phyloP scores from a whole-genome alignment of 2,113 vertebrate species.

The Corythaeola cristata region DNA sequence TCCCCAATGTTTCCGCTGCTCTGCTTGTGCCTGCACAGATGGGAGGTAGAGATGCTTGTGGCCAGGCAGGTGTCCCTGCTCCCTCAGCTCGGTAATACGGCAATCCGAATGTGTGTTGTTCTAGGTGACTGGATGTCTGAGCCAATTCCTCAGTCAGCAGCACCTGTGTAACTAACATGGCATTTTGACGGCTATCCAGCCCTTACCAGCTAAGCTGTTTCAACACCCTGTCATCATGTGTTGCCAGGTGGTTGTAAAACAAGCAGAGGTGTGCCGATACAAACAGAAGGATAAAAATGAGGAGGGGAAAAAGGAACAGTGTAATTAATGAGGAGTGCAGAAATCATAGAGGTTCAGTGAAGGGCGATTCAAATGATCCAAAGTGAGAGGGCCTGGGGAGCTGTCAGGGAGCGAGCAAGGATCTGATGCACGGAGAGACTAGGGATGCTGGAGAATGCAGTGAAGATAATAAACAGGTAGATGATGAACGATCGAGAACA shows the following conservation, averaged over 20 bases:
- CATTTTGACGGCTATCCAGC: conserved; percentile 50
- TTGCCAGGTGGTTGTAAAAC: conserved; percentile 64
- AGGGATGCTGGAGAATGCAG: background rate
- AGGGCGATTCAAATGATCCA: background rate
- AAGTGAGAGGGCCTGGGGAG: background rate
- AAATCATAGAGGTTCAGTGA: background rate
- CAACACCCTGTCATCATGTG: conserved; percentile 35
- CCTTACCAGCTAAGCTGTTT: conserved; percentile 43
- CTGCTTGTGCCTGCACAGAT: background rate
- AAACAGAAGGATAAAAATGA: conserved; percentile 12
- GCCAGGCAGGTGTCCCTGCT: background rate
- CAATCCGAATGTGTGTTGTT: background rate
- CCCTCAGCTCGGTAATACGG: background rate
- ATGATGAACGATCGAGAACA: background rate
- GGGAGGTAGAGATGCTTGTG: background rate
- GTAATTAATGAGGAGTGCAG: background rate
- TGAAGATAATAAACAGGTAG: background rate
- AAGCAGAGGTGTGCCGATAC: conserved; percentile 23
- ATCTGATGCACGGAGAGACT: background rate
- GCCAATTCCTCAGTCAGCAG: conserved; percentile 61
- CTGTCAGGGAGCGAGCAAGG: background rate
- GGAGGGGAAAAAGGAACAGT: background rate
- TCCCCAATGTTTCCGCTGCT: background rate
- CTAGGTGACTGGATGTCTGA: conserved; percentile 49
- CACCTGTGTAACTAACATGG: conserved; percentile 33